phyloP scores from a whole-genome alignment of 64 coral and sea anemone species.

The Trachythela sp. region DNA sequence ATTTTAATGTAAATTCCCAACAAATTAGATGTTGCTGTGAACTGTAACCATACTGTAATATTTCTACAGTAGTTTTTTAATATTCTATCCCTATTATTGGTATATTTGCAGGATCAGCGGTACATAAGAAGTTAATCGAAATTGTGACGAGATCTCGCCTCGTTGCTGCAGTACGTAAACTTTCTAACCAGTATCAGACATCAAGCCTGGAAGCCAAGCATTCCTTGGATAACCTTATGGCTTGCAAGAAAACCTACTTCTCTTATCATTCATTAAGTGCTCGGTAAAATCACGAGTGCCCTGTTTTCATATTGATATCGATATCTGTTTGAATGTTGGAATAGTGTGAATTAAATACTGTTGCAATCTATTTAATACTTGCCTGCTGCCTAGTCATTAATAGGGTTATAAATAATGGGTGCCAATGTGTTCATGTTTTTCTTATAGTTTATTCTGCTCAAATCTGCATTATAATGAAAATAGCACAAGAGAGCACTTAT shows the following conservation, averaged over 20 bases:
- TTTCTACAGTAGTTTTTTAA: not conserved
- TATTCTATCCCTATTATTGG: not conserved
- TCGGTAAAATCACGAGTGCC: not conserved
- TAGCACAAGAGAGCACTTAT: constrained; percentile 2
- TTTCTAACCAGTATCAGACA: constrained; percentile 21
- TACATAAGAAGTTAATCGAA: not conserved
- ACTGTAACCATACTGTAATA: not conserved
- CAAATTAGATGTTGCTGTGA: not conserved
- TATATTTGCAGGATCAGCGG: constrained; percentile 12
- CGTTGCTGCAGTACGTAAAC: constrained; percentile 24
- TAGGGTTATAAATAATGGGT: not conserved
- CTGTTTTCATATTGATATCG: not conserved
- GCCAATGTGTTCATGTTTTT: not conserved
- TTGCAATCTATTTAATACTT: too few relatives aligned
- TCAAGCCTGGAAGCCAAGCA: constrained; percentile 20
- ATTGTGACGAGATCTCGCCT: constrained; percentile 18
- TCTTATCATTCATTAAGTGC: constrained; percentile 20
- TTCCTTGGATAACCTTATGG: constrained; percentile 26
- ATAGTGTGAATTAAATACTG: too few relatives aligned
- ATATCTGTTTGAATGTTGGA: too few relatives aligned
- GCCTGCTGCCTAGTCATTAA: too few relatives aligned
- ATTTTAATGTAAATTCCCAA: not conserved
- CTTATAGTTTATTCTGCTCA: constrained; percentile 20
- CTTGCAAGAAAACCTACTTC: constrained; percentile 12
- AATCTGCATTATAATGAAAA: constrained; percentile 26